Evolutionary conservation across 2,113 vertebrate genomes (phyloP).

Genomic region (Corythoichthys intestinalis): DNA sequence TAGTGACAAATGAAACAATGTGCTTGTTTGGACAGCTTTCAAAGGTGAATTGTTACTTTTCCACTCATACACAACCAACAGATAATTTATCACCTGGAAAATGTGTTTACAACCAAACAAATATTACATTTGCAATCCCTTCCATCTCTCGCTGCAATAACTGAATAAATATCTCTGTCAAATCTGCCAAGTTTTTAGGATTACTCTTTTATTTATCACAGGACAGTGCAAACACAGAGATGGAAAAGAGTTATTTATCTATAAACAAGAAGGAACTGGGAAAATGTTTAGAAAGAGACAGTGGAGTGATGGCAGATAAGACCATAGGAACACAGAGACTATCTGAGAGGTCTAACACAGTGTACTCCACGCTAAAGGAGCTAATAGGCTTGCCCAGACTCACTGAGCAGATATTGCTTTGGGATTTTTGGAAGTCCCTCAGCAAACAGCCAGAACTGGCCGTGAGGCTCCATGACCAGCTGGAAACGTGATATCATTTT

Average conservation of each 20-base stretch:
- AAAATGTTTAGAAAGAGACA: slow-evolving; percentile 24
- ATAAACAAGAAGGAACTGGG: slow-evolving; percentile 32
- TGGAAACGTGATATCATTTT: slow-evolving; percentile 65
- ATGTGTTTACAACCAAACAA: slow-evolving; percentile 54
- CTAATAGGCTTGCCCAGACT: slow-evolving; percentile 69
- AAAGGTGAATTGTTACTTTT: slow-evolving; percentile 33
- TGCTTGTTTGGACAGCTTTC: slow-evolving; percentile 2
- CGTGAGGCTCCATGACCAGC: slow-evolving; percentile 55
- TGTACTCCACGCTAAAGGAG: slow-evolving; percentile 57
- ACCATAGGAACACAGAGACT: slow-evolving; percentile 31
- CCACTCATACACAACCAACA: slow-evolving; percentile 24
- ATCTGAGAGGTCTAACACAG: slow-evolving; percentile 39
- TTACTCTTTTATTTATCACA: slow-evolving; percentile 43
- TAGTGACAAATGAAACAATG: not conserved
- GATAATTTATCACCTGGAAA: slow-evolving; percentile 49
- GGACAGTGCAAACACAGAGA: not conserved
- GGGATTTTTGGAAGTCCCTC: slow-evolving; percentile 67
- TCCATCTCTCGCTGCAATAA: slow-evolving; percentile 40
- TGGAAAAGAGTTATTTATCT: slow-evolving; percentile 27
- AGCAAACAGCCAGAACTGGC: slow-evolving; percentile 60
- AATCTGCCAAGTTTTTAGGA: slow-evolving; percentile 30
- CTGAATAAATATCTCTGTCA: slow-evolving; percentile 44
- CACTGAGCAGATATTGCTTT: slow-evolving; percentile 71
- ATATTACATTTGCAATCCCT: slow-evolving; percentile 56
- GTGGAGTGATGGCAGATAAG: slow-evolving; percentile 24